Evolutionary conservation across 2,113 vertebrate genomes (phyloP), one percentile per base, ranked within the genome.

Genomic region (Anolis sagrei): DNA sequence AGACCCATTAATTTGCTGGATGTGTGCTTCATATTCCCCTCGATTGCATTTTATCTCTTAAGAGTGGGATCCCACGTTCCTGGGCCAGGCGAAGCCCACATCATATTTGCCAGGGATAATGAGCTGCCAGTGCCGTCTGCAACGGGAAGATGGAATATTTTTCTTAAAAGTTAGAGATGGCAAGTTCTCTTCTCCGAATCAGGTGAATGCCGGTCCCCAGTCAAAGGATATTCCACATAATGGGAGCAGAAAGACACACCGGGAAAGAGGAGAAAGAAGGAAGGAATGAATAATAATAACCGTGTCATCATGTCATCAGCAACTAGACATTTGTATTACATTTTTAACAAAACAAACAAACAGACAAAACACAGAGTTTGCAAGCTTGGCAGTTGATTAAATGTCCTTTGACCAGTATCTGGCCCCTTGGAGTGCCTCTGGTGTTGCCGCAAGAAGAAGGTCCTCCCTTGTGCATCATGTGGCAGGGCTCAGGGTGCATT

Each of bases 1-100:
- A 87, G 81, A 72, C 81, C 48, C 79, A 86, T 91, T 91, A 89
- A 90, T 85, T 91, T 81, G 34, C 58, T 51, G 76, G 76, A 7
- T 86, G 29, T 69, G 62, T 0, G 9, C 29, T 86, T 70, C 68
- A 16, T 73, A 39, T 85, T 88, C 90, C 86, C 79, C 82, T 75
- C 48, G 66, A 76, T 78, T 88, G n/a, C 36, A 18, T 77, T 92
- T 87, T 87, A 69, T 78, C 82, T 75, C 74, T 82, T 87, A 39
- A 23, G 76, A 44, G 36, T 86, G 87, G 48, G 39, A 49, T 73
- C 34, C 83, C n/a, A 0, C 76, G 29, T 84, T 88, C 86, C 80
- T 83, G 16, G 54, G 82, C 74, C 49, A n/a, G 1, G 29, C 32
- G 34, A 68, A 84, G 89, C 8, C 62, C 62, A 83, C 58, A 90